A percentile compares a stretch with the other conserved stretches of the same genome.
phyloP scores from a whole-genome alignment of 2,888 invertebrate genomes.

The Willowsia nigromaculata region DNA sequence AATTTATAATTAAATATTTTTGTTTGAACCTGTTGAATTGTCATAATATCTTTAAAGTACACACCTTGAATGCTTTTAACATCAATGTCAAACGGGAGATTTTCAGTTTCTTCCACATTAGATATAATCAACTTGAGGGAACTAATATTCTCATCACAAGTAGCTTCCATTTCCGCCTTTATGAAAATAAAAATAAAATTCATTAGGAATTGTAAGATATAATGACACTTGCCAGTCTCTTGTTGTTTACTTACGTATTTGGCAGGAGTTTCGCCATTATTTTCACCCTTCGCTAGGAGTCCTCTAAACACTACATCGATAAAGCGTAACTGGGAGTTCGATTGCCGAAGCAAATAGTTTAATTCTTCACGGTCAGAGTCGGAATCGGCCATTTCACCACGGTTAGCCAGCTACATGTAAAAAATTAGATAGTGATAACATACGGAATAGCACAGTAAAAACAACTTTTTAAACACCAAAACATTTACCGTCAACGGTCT shows the following conservation, averaged over 20 bases:
- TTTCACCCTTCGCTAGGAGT: constrained; percentile 68
- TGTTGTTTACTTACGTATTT: constrained; percentile 74
- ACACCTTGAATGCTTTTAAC: constrained; percentile 76
- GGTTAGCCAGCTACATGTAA: constrained; percentile 73
- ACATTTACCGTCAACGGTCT: constrained; percentile 67
- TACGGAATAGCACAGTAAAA: neutral
- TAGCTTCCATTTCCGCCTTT: constrained; percentile 78
- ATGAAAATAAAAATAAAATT: constrained; percentile 22
- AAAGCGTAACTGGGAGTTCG: constrained; percentile 76
- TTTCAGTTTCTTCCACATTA: constrained; percentile 74
- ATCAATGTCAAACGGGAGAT: constrained; percentile 76
- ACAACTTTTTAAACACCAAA: neutral
- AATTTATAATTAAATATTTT: neutral
- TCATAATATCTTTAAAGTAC: neutral
- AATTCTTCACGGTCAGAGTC: constrained; percentile 78
- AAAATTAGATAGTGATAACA: neutral
- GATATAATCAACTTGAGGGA: constrained; percentile 75
- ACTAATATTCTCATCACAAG: constrained; percentile 77
- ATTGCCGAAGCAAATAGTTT: constrained; percentile 76
- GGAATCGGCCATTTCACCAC: constrained; percentile 77
- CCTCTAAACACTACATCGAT: constrained; percentile 76
- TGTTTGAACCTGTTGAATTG: neutral
- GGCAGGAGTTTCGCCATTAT: constrained; percentile 69
- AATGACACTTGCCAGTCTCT: neutral
- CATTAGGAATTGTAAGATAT: neutral